phyloP scores from a whole-genome alignment of 2,888 invertebrate species.

The Bruchidius siliquastri region DNA sequence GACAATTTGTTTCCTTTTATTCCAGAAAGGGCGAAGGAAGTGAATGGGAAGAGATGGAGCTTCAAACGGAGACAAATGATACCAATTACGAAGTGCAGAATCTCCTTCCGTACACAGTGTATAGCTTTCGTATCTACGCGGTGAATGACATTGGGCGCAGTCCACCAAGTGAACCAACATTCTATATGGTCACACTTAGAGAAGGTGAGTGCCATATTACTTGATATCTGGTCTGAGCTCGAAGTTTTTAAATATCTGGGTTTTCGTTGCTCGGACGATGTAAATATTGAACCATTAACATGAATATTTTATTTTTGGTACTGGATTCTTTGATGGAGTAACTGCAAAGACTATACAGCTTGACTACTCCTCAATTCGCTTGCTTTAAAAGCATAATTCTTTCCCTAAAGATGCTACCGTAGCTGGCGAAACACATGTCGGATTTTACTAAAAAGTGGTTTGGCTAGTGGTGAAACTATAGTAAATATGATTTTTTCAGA shows the following conservation, averaged over 20 bases:
- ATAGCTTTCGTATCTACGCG: slow-evolving; percentile 68
- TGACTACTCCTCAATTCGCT: no score
- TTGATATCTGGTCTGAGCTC: not conserved
- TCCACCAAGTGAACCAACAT: slow-evolving; percentile 64
- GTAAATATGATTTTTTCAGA: no score
- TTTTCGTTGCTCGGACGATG: not conserved
- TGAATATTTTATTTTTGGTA: no score
- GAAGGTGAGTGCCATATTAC: slow-evolving; percentile 55
- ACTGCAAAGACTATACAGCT: no score
- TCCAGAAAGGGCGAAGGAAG: slow-evolving; percentile 66
- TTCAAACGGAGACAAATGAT: slow-evolving; percentile 52
- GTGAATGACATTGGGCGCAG: slow-evolving; percentile 68
- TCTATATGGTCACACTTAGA: slow-evolving; percentile 68
- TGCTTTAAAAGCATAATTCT: no score
- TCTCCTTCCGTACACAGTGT: slow-evolving; percentile 69
- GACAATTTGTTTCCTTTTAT: slow-evolving; percentile 17
- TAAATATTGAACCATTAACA: no score
- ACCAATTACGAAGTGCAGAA: slow-evolving; percentile 63
- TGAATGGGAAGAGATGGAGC: slow-evolving; percentile 58
- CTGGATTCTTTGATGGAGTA: not conserved
- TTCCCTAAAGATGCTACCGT: no score
- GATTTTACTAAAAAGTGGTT: no score
- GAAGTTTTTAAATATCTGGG: not conserved
- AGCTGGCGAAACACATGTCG: no score
- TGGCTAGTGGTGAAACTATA: no score